These are phyloP conservation scores for Liodrosophila aerea DNA, from an alignment of 2,888 invertebrate species.

Conservation along the genomic window DNA sequence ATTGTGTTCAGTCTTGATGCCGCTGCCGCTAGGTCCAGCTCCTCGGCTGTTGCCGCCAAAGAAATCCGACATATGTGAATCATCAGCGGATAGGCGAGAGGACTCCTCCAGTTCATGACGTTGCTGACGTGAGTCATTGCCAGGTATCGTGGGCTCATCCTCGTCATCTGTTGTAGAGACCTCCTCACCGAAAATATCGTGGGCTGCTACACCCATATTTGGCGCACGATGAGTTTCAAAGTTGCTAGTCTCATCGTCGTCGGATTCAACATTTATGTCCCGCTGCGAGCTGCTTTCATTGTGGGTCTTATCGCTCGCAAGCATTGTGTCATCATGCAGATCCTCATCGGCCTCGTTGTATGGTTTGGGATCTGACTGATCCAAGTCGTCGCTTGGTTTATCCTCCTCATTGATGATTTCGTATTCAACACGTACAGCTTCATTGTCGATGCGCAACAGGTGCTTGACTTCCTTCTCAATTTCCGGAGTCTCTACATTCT, in stretches of 20 bases:
- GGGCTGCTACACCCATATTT: conserved; percentile 85
- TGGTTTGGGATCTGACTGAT: conserved; percentile 68
- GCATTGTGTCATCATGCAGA: conserved; percentile 75
- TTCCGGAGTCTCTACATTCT: conserved; percentile 98
- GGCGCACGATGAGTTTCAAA: conserved; percentile 58
- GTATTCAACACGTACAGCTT: conserved; percentile 94
- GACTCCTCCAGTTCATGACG: conserved; percentile 89
- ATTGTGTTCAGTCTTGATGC: conserved; percentile 69
- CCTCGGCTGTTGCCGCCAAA: conserved; percentile 82
- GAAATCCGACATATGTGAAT: conserved; percentile 89
- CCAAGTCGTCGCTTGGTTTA: conserved; percentile 79
- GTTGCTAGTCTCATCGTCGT: conserved; percentile 76
- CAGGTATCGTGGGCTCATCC: conserved; percentile 87
- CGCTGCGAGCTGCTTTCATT: conserved; percentile 74
- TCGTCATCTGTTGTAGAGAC: conserved; percentile 93
- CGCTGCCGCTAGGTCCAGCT: conserved; percentile 50
- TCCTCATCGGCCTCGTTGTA: conserved; percentile 77
- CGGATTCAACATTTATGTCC: conserved; percentile 80
- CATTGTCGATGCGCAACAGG: conserved; percentile 94
- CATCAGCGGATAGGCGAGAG: conserved; percentile 88
- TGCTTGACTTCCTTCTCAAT: conserved; percentile 99
- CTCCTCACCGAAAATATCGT: conserved; percentile 95
- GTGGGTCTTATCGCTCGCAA: conserved; percentile 63
- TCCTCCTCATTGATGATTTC: conserved; percentile 95
- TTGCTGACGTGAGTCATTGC: conserved; percentile 79